Base-by-base conservation (phyloP, 2,888 invertebrate genomes). In the Agrenia bidenticulata region DNA sequence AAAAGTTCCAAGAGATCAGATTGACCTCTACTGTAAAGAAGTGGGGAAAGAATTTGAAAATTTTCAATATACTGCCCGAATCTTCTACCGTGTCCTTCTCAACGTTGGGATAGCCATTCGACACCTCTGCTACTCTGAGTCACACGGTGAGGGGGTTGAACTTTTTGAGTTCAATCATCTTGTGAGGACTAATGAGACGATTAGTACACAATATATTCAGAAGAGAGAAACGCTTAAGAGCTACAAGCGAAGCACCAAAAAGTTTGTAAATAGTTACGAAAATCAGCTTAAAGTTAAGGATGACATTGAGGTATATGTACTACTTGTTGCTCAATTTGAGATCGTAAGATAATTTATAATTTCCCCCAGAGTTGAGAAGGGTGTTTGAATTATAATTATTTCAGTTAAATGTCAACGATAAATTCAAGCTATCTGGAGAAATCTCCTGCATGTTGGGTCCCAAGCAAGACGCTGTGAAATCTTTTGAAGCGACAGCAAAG, bases 121-220 rank as follows among this genome's bases (percentile, higher is more conserved):
- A 9, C 17, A 45, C 45, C 45, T 45, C 15, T 9, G n/a, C 15
- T 19, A 45, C 15, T 45, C 45, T 17, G 45, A 45, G 45, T 5
- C 24, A 1, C 60, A 57, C 15, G 65, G 65, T 2, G 65, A 65
- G 41, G 65, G 65, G 9, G 61, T 56, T 1, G 65, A 61, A 13
- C 39, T 65, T 11, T 56, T 61, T 23, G 65, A 65, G 24, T 65
- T 61, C 45, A 65, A 65, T 19, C 57, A 61, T n/a, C 55, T 65
- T 5, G 37, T 65, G 50, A 41, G 61, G 19, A 17, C 50, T 19
- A 37, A 56, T 5, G 61, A 61, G 17, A 65, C 61, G 42, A 42
- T 65, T n/a, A 57, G 53, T 37, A 51, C 61, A 21, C 61, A 61
- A 17, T 57, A 65, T 51, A 56, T 24, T 39, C 13, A 15, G 15